These are phyloP conservation scores for Kryphioiulus occultus DNA, from an alignment of 2,888 invertebrate species.

Conservation along the genomic window DNA sequence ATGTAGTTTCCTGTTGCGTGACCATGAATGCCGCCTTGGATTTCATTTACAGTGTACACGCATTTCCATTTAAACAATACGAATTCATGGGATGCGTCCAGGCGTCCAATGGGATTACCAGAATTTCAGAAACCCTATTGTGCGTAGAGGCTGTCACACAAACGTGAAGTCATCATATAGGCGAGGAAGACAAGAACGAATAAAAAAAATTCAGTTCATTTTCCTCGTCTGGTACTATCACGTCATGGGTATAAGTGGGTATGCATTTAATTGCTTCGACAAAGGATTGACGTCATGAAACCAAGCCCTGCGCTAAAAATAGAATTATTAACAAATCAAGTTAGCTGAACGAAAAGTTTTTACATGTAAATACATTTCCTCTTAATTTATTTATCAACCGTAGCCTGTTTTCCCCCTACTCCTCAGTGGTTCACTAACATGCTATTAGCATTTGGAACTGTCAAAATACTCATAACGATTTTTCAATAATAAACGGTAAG, in stretches of 20 bases:
- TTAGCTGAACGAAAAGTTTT: conserved; percentile 17
- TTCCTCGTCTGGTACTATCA: background rate
- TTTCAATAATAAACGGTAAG: too few relatives aligned
- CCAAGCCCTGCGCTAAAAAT: background rate
- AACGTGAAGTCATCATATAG: background rate
- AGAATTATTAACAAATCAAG: conserved; percentile 27
- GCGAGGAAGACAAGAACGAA: background rate
- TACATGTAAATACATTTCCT: background rate
- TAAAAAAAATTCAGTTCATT: background rate
- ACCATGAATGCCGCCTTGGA: background rate
- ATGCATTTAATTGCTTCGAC: background rate
- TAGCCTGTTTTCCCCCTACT: too few relatives aligned
- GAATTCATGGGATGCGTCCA: background rate
- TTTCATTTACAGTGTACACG: background rate
- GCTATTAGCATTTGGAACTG: too few relatives aligned
- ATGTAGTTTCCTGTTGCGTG: conserved; percentile 1
- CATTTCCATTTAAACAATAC: background rate
- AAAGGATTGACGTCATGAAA: background rate
- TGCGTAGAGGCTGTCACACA: background rate
- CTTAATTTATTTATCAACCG: background rate
- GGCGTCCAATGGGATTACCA: conserved; percentile 9
- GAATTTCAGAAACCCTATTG: background rate
- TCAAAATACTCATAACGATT: too few relatives aligned
- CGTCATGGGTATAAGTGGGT: conserved; percentile 22
- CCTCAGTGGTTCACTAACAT: too few relatives aligned